phyloP scores from a whole-genome alignment of 2,797 vertebrate genomes.

The Cheirogaleus major region DNA sequence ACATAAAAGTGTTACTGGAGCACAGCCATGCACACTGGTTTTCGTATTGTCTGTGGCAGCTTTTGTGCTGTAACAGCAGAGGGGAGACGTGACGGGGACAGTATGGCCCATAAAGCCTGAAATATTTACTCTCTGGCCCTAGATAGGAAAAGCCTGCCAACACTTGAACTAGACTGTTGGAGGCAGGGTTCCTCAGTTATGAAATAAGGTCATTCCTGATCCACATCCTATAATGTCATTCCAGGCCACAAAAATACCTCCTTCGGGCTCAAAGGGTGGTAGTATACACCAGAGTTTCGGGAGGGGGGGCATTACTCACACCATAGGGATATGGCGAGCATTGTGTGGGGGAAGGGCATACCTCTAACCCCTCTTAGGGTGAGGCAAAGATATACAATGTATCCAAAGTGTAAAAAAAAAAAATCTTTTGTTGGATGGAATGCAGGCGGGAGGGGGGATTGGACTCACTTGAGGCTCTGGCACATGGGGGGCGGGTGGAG shows the following conservation, averaged over 20 bases:
- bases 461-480: too few species aligned
- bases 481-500: too few species aligned
- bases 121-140: background rate
- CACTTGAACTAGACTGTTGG: background rate
- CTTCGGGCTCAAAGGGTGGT: too few species aligned
- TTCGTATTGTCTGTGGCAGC: accelerated
- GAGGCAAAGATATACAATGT: too few species aligned
- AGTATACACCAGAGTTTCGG: too few species aligned
- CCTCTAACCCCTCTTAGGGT: too few species aligned
- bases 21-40: background rate
- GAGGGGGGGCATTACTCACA: too few species aligned
- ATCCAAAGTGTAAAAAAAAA: too few species aligned
- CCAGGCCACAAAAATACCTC: background rate
- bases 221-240: conserved; percentile 6
- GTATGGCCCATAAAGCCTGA: background rate
- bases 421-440: too few species aligned
- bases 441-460: too few species aligned
- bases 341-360: too few species aligned
- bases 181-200: background rate
- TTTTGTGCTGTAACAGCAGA: background rate
- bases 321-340: too few species aligned
- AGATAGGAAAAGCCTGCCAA: background rate
- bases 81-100: background rate
- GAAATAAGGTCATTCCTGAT: background rate
- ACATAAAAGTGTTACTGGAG: background rate